A percentile compares a stretch with the other conserved stretches of the same genome.
phyloP scores from a whole-genome alignment of 2,113 vertebrate genomes.

The Lampris incognitus region DNA sequence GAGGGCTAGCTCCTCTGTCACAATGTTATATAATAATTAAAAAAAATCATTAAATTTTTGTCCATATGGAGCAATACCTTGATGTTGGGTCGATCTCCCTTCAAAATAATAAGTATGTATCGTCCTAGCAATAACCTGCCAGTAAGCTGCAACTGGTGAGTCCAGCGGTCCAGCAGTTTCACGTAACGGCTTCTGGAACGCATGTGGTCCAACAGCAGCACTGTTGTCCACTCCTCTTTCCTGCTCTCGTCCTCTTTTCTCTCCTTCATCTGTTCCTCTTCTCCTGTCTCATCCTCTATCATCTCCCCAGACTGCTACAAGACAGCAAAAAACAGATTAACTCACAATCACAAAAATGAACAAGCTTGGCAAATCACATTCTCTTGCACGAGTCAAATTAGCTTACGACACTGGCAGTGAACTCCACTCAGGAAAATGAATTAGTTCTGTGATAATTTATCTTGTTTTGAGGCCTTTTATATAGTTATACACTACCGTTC shows the following conservation, averaged over 20 bases:
- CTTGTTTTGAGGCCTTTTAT: too few species aligned
- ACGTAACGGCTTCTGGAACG: slow-evolving; percentile 50
- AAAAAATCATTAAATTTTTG: too few species aligned
- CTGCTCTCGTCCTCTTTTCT: neutral
- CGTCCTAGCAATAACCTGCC: slow-evolving; percentile 49
- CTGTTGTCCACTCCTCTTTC: slow-evolving; percentile 40
- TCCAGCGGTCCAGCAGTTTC: slow-evolving; percentile 54
- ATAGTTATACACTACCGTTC: too few species aligned
- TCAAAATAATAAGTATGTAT: slow-evolving; percentile 51
- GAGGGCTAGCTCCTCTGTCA: too few species aligned
- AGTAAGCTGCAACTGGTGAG: slow-evolving; percentile 52
- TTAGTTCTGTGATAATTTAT: too few species aligned
- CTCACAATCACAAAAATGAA: neutral
- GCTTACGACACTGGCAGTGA: too few species aligned
- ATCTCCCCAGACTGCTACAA: slow-evolving; percentile 27
- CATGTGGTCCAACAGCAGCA: slow-evolving; percentile 59
- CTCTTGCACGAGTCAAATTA: too few species aligned
- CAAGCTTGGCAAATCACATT: neutral
- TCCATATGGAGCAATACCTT: slow-evolving; percentile 41
- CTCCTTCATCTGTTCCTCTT: neutral
- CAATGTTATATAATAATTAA: too few species aligned
- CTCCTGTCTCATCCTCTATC: neutral
- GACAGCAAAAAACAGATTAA: neutral
- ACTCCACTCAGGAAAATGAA: too few species aligned
- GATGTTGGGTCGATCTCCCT: slow-evolving; percentile 44